A percentile compares a stretch with the other conserved stretches of the same genome.
Evolutionary conservation across 37 sponge, comb jelly and placozoan genomes (phyloP).

Genomic region (Chondrosia reniformis): DNA sequence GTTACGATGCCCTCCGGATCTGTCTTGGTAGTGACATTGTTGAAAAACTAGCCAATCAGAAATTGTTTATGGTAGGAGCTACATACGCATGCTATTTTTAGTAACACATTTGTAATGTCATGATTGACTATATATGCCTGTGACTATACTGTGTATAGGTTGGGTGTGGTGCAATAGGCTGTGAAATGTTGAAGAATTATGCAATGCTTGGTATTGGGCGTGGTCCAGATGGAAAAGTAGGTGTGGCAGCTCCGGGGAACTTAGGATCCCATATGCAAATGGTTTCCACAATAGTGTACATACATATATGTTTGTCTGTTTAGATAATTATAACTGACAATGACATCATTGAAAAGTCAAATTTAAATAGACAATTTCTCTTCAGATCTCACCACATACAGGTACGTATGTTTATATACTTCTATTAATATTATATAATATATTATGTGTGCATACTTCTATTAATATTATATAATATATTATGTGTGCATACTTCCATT

Average conservation of each 20-base stretch:
- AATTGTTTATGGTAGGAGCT: slow-evolving; percentile 74
- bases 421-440: too few species aligned
- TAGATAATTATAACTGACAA: slow-evolving; percentile 90
- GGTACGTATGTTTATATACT: slow-evolving; percentile 52
- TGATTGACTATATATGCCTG: not conserved
- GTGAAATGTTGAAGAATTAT: slow-evolving; percentile 96
- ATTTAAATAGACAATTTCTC: slow-evolving; percentile 95
- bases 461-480: too few species aligned
- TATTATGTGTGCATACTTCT: too few species aligned
- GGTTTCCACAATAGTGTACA: not conserved
- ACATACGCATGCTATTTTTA: not conserved
- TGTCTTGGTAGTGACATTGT: slow-evolving; percentile 71
- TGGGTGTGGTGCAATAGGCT: slow-evolving; percentile 98
- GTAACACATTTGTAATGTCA: not conserved
- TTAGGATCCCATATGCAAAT: too few species aligned
- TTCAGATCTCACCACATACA: slow-evolving; percentile 87
- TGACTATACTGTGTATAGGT: slow-evolving; percentile 34
- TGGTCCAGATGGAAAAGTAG: slow-evolving; percentile 39
- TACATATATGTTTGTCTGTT: not conserved
- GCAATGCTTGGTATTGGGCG: slow-evolving; percentile 87
- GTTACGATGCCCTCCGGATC: slow-evolving; percentile 79
- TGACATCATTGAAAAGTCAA: slow-evolving; percentile 96
- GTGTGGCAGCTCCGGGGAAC: too few species aligned
- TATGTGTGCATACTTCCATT: not conserved
- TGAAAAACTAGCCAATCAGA: slow-evolving; percentile 53